phyloP scores from a whole-genome alignment of 2,113 vertebrate genomes.

The Forbesichthys papilliferus region DNA sequence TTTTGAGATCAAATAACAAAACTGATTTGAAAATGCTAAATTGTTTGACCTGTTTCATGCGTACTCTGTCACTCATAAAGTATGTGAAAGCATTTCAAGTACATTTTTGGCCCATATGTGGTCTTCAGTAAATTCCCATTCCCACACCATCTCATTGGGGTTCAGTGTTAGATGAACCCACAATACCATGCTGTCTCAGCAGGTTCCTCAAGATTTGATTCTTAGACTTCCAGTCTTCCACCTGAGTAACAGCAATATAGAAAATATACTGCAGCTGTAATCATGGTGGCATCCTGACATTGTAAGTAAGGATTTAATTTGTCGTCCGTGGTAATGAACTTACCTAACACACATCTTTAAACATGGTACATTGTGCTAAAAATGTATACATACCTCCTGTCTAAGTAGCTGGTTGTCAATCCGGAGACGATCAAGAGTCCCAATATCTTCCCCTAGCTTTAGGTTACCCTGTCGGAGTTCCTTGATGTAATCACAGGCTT shows the following conservation, averaged over 20 bases:
- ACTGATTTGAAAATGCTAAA: conserved; percentile 27
- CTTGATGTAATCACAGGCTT: conserved; percentile 95
- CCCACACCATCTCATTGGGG: conserved; percentile 73
- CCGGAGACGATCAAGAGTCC: conserved; percentile 85
- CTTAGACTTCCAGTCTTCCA: conserved; percentile 91
- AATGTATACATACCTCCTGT: conserved; percentile 78
- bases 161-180: conserved; percentile 84
- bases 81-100: conserved; percentile 59
- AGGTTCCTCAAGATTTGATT: conserved; percentile 88
- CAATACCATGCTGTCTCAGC: conserved; percentile 85
- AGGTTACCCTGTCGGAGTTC: conserved; percentile 89
- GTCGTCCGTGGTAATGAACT: neutral
- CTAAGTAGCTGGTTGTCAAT: conserved; percentile 89
- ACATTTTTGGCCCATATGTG: conserved; percentile 49
- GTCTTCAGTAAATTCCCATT: conserved; percentile 13
- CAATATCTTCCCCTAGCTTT: conserved; percentile 84
- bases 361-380: neutral
- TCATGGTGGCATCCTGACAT: neutral
- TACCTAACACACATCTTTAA: neutral
- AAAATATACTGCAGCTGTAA: neutral
- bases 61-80: conserved; percentile 38
- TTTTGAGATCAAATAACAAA: conserved; percentile 25
- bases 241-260: conserved; percentile 64
- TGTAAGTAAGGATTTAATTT: neutral
- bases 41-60: conserved; percentile 37